Base-by-base conservation (phyloP, 2,113 vertebrate genomes). In the Poeciliopsis retropinna region DNA sequence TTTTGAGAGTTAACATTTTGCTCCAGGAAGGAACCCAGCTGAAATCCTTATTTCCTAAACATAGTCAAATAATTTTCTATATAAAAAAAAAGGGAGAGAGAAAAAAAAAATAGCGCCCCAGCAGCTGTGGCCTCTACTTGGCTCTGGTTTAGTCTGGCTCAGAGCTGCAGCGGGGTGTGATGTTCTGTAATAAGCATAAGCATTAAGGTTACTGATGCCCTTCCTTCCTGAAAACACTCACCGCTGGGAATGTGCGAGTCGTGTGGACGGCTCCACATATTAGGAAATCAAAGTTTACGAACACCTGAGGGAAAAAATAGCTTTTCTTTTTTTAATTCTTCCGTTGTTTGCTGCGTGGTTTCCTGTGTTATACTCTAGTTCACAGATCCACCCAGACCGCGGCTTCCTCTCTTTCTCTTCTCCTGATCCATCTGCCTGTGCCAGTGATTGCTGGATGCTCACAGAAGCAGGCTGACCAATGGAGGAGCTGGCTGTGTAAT, bases 151-250 rank as follows among this genome's bases (percentile, higher is more conserved):
- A 25, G 62, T 80, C 73, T 83, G 71, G 64, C 70, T 72, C 51
- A 47, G 71, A 83, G 71, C 74, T 60, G 64, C 67, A 69, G 69
- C 65, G 34, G 72, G 25, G 27, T 63, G 54, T 63, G 70, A 73
- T 86, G 71, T 76, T 81, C 79, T 66, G 72, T 83, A 83, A 70
- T 78, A 69, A 76, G 64, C 80, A 64, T 67, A 75, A 79, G 67
- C 72, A 70, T 81, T 73, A 86, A 87, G 78, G 72, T 81, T 80
- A 86, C 82, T 4, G 63, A 73, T 77, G 68, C 79, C 73, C 44
- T 75, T 75, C 64, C 76, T 64, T 72, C 70, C 62, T 75, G 70
- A 82, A 76, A 77, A 86, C 72, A 41, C 80, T 78, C 67, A 75
- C 74, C 5, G 1, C 15, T 54, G 32, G 77, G 66, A 60, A 32